Percentiles rank a stretch among this genome's conserved stretches.
Conservation (phyloP, 2,113 vertebrate genomes). For the Proteles cristata region DNA sequence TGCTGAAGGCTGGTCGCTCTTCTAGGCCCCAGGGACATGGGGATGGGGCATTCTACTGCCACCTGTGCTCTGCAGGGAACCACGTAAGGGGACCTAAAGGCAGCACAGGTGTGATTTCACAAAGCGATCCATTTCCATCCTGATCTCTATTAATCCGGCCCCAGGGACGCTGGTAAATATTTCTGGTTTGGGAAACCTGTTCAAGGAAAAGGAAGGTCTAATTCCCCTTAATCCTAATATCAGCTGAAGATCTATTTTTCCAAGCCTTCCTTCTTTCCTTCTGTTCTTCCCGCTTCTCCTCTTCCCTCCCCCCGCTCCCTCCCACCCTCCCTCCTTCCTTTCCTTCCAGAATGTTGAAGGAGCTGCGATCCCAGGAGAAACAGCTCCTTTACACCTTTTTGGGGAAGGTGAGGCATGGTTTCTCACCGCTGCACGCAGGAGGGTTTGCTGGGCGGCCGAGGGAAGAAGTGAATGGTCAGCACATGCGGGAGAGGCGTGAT, state of each 20-base stretch:
- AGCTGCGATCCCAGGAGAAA: background rate
- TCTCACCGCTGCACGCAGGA: background rate
- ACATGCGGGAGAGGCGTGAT: accelerated
- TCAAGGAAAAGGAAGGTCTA: background rate
- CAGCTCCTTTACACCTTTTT: background rate
- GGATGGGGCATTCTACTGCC: background rate
- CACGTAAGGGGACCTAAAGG: background rate
- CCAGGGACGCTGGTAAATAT: background rate
- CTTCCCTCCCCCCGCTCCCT: too few relatives aligned
- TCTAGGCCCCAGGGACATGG: background rate
- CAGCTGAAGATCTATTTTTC: background rate
- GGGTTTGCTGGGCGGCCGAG: too few relatives aligned
- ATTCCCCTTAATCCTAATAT: background rate
- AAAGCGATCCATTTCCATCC: background rate
- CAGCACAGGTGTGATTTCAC: background rate
- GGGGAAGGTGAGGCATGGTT: background rate
- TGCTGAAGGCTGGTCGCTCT: accelerated
- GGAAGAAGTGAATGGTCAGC: background rate
- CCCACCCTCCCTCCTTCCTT: accelerated
- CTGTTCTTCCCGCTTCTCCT: accelerated
- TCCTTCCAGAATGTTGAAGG: background rate
- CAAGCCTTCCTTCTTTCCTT: background rate
- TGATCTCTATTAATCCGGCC: background rate
- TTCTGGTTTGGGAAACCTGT: background rate
- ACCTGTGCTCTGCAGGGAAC: background rate